phyloP scores from a whole-genome alignment of 2,888 invertebrate genomes.

The Drosophila putrida region DNA sequence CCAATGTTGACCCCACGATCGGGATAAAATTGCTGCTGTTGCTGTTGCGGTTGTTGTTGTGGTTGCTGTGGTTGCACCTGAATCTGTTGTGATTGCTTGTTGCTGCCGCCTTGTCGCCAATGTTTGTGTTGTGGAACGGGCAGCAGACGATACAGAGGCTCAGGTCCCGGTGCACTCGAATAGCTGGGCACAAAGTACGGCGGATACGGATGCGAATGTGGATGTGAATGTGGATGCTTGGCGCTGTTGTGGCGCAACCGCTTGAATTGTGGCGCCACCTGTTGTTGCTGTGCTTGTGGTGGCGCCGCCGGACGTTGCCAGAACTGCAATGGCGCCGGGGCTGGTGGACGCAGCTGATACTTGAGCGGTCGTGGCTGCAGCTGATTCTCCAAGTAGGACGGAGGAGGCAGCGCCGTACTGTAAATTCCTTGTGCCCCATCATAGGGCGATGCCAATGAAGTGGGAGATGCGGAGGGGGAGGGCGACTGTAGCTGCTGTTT shows the following conservation, averaged over 20 bases:
- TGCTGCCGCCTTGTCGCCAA: slow-evolving; percentile 59
- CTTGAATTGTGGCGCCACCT: slow-evolving; percentile 55
- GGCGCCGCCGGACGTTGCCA: slow-evolving; percentile 61
- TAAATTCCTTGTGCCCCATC: slow-evolving; percentile 49
- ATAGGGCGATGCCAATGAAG: slow-evolving; percentile 27
- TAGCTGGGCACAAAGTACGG: slow-evolving; percentile 71
- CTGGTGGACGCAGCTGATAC: slow-evolving; percentile 1
- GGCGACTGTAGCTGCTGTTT: slow-evolving; percentile 29
- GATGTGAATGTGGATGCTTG: slow-evolving; percentile 27
- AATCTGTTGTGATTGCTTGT: slow-evolving; percentile 87
- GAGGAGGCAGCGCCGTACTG: slow-evolving; percentile 51
- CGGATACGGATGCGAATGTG: slow-evolving; percentile 47
- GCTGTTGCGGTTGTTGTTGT: slow-evolving; percentile 82
- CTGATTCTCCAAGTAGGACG: slow-evolving; percentile 62
- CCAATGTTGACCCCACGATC: slow-evolving; percentile 86
- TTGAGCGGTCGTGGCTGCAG: slow-evolving; percentile 19
- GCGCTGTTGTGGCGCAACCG: slow-evolving; percentile 53
- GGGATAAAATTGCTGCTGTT: slow-evolving; percentile 87
- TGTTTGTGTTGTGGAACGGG: slow-evolving; percentile 62
- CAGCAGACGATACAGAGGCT: slow-evolving; percentile 60
- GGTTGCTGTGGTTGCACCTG: slow-evolving; percentile 69
- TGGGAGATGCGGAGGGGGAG: slow-evolving; percentile 32
- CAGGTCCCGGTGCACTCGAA: slow-evolving; percentile 52
- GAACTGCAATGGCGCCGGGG: slow-evolving; percentile 61
- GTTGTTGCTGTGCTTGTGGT: slow-evolving; percentile 52